phyloP scores from a whole-genome alignment of 1,140 invertebrate genomes.

The Episyrphus balteatus region DNA sequence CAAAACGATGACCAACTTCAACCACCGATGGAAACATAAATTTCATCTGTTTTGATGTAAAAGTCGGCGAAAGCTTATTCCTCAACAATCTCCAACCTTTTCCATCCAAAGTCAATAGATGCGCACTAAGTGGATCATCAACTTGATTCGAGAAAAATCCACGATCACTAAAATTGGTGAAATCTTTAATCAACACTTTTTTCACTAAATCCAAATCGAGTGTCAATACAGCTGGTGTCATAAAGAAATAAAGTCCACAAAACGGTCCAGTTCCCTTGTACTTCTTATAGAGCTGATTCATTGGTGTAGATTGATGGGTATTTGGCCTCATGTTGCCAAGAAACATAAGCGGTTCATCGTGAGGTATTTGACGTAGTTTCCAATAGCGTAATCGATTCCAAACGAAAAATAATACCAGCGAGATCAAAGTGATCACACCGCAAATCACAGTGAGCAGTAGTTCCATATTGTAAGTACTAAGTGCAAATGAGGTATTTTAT shows the following conservation, averaged over 20 bases:
- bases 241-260: conserved; percentile 18
- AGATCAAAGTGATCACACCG: conserved; percentile 11
- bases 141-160: conserved; percentile 37
- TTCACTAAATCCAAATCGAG: conserved; percentile 33
- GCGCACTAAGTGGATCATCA: conserved; percentile 26
- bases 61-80: conserved; percentile 40
- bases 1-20: conserved; percentile 20
- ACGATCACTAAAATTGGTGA: conserved; percentile 42
- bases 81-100: conserved; percentile 39
- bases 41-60: conserved; percentile 45
- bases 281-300: conserved; percentile 19
- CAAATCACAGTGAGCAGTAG: conserved; percentile 2
- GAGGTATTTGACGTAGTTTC: conserved; percentile 33
- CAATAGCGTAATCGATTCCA: conserved; percentile 30
- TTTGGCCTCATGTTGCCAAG: conserved; percentile 29
- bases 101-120: conserved; percentile 33
- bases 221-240: conserved; percentile 13
- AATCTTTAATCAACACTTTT: conserved; percentile 44
- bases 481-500: too few species aligned
- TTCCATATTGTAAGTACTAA: background rate
- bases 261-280: conserved; percentile 19
- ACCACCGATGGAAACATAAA: conserved; percentile 41
- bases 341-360: conserved; percentile 27
- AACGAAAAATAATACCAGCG: conserved; percentile 12
- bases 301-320: conserved; percentile 6